Conservation (phyloP, 2,797 vertebrate species). For the Ceryle rudis region DNA sequence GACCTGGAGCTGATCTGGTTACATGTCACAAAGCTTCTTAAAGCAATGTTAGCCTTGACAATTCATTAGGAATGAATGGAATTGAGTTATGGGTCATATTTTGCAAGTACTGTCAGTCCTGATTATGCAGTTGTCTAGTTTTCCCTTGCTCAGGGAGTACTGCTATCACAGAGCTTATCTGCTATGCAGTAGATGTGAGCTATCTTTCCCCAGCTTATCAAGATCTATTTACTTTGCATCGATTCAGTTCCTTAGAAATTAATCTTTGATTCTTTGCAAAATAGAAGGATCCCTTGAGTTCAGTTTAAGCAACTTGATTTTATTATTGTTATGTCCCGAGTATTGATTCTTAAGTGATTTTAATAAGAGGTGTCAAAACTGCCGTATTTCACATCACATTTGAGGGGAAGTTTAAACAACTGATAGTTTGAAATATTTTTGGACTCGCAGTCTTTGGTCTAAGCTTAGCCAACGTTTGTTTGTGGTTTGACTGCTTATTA, state of each 20-base stretch:
- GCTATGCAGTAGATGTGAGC: conserved; percentile 21
- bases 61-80: conserved; percentile 48
- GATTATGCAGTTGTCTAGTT: conserved; percentile 45
- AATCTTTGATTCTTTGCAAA: conserved; percentile 38
- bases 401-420: not conserved
- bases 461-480: not conserved
- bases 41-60: not conserved
- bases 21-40: not conserved
- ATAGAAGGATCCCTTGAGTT: conserved; percentile 31
- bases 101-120: conserved; percentile 39
- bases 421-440: not conserved
- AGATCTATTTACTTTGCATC: conserved; percentile 48
- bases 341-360: conserved; percentile 36
- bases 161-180: conserved; percentile 42
- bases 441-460: not conserved
- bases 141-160: conserved; percentile 32
- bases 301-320: not conserved
- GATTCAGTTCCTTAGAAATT: conserved; percentile 52
- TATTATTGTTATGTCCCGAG: conserved; percentile 37
- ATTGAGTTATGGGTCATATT: conserved; percentile 22
- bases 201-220: conserved; percentile 22
- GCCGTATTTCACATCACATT: not conserved
- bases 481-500: not conserved
- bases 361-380: not conserved
- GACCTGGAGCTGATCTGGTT: not conserved